Evolutionary conservation across 2,113 vertebrate species (phyloP).

Genomic region (Onychostoma macrolepis): DNA sequence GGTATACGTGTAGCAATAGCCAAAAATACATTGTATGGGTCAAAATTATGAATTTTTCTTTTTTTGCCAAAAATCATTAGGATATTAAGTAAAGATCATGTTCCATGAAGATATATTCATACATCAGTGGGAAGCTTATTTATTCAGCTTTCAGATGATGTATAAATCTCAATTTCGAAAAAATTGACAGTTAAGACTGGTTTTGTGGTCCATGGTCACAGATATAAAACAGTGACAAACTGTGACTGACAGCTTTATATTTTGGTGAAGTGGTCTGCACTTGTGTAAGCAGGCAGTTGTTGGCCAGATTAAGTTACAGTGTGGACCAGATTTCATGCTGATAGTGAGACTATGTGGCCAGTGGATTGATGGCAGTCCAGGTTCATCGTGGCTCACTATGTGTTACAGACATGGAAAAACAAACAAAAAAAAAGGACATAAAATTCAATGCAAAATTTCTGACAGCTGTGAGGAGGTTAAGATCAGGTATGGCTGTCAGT

Average conservation of each 20-base stretch:
- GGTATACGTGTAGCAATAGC: no score
- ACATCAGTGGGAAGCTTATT: no score
- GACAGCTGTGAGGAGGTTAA: not conserved
- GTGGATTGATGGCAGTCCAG: not conserved
- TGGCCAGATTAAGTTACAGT: not conserved
- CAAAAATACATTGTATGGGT: no score
- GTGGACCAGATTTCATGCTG: not conserved
- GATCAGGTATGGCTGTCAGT: not conserved
- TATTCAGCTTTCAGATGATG: no score
- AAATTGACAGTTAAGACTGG: no score
- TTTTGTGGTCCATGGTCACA: no score
- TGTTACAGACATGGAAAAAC: not conserved
- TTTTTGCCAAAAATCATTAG: no score
- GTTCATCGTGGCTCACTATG: not conserved
- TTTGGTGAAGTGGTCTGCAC: not conserved
- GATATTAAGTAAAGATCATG: no score
- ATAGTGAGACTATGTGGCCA: not conserved
- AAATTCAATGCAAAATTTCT: not conserved
- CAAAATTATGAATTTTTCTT: no score
- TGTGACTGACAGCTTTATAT: not conserved
- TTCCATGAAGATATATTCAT: no score
- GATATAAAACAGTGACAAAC: not conserved
- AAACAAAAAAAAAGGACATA: not conserved
- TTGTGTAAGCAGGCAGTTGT: not conserved
- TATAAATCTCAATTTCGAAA: no score